phyloP scores from a whole-genome alignment of 2,113 vertebrate species.

The Vulpes vulpes region DNA sequence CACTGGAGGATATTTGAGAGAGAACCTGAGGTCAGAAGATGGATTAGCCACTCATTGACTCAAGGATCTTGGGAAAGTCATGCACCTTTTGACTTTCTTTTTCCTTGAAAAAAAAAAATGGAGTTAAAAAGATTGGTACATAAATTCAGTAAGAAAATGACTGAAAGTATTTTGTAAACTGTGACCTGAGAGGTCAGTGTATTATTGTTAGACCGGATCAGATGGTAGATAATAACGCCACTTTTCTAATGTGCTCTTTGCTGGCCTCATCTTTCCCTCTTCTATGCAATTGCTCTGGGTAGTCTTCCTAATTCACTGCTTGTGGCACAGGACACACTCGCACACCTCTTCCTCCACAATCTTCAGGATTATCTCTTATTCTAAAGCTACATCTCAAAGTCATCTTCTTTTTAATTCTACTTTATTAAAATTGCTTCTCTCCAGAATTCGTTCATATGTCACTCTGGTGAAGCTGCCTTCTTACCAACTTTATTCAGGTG shows the following conservation, averaged over 20 bases:
- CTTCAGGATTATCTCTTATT: not conserved
- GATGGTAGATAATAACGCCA: not conserved
- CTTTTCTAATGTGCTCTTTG: not conserved
- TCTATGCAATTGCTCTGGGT: not conserved
- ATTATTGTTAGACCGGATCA: not conserved
- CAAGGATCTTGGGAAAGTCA: constrained; percentile 41
- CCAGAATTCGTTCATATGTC: not conserved
- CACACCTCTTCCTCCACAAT: accelerated
- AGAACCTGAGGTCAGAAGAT: not conserved
- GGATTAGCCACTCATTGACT: not conserved
- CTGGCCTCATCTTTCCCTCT: not conserved
- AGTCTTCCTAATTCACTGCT: not conserved
- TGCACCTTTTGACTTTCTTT: not conserved
- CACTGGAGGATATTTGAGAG: not conserved
- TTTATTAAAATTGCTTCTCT: not conserved
- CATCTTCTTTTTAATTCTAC: not conserved
- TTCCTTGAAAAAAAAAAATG: not conserved
- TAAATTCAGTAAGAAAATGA: constrained; percentile 21
- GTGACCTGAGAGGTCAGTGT: not conserved
- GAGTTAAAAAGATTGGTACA: not conserved
- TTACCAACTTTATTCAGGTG: not conserved
- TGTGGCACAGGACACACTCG: not conserved
- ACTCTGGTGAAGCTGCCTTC: not conserved
- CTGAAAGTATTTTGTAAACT: not conserved
- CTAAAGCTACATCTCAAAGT: not conserved